Base-by-base conservation (phyloP, 1,140 invertebrate genomes). In the Lysiphlebus fabarum region DNA sequence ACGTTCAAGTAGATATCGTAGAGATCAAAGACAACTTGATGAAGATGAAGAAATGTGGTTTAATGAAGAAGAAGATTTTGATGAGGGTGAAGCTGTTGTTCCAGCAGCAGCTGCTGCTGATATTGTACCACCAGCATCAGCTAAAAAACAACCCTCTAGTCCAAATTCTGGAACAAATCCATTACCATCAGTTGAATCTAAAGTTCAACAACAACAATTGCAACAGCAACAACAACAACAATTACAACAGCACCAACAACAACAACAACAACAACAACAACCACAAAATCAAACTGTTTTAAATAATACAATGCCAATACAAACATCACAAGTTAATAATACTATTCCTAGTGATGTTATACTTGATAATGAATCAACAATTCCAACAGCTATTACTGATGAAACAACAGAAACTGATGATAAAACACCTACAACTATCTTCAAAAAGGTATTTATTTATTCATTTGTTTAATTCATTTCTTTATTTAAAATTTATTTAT, bases 11-110 rank as follows among this genome's bases (percentile, higher is more conserved):
- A 82, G 94, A 58, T 97, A 91, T 78, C 82, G 95, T 64, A 85
- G 94, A 49, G 95, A 98, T 80, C 90, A 92, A 62, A 83, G 95
- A 45, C 89, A 95, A 70, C 83, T 97, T 62, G 95, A 98, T 49
- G 95, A 98, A 70, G 96, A 99, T 67, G 96, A 99, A 74, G 96
- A 98, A 77, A 94, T 96, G 86, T 99, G 95, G 95, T 98, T 98
- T 79, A 96, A 96, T 73, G 92, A 96, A 68, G 95, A 98, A 65
- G 95, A 97, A 72, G 95, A 96, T 68, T 88, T 93, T 66, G 92
- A 96, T 64, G 94, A 97, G 70, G 89, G 87, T 72, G 84, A 86
- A 62, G 81, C 84, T 43, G 82, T 85, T 12, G 80, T 86, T 36
- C 80, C 84, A 41, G 81, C 80, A 59, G 69, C 76, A 43, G 75